Conservation (phyloP, 2,888 invertebrate species). For the Calliopum simillimum region DNA sequence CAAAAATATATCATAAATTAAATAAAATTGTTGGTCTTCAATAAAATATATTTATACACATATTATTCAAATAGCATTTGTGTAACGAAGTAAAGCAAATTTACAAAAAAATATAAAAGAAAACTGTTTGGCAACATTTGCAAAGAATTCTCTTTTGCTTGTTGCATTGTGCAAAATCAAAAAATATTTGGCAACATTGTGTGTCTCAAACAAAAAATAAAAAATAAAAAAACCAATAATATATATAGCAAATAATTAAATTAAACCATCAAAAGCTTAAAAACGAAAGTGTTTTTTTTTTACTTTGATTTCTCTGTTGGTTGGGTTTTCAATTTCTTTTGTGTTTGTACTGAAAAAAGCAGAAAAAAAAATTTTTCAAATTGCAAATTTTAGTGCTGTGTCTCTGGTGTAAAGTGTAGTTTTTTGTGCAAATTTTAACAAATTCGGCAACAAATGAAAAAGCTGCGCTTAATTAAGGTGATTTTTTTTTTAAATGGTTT, state of each 20-base stretch:
- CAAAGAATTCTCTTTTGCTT: background rate
- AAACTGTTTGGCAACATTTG: background rate
- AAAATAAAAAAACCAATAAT: background rate
- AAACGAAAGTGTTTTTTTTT: no score
- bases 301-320: no score
- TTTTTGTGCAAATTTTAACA: no score
- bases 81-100: conserved; percentile 7
- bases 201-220: conserved; percentile 3
- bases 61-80: background rate
- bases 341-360: no score
- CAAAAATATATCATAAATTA: conserved; percentile 13
- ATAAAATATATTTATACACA: background rate
- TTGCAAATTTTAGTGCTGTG: no score
- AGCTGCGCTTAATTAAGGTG: no score
- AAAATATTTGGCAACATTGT: background rate
- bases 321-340: no score
- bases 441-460: no score
- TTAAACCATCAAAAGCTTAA: conserved; percentile 8
- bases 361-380: no score
- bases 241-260: no score
- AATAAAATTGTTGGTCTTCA: conserved; percentile 9
- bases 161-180: background rate
- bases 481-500: no score
- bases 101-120: background rate
- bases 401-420: no score